Evolutionary conservation across 2,113 vertebrate species (phyloP).

Genomic region (Chlorocebus sabaeus): DNA sequence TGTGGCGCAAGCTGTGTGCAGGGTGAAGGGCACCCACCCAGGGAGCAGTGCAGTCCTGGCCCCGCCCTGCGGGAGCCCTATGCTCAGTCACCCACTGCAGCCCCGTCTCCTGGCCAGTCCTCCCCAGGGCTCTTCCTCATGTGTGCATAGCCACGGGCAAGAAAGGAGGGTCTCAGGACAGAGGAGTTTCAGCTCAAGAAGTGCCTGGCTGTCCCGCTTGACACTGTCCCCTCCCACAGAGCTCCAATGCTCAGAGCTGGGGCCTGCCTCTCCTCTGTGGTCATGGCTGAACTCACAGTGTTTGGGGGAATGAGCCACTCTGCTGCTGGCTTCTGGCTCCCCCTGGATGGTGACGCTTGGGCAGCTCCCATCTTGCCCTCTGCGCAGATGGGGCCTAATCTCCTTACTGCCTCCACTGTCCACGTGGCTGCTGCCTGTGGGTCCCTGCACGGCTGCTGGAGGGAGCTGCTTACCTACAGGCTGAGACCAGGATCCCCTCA

Average conservation of each 20-base stretch:
- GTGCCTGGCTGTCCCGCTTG: background rate
- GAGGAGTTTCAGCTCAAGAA: background rate
- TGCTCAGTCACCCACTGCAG: background rate
- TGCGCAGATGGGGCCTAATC: background rate
- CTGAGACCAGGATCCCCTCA: background rate
- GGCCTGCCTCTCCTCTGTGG: background rate
- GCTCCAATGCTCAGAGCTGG: background rate
- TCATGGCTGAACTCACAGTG: background rate
- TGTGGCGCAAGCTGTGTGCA: accelerated
- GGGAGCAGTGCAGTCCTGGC: no score
- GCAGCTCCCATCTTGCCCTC: background rate
- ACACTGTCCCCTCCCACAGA: background rate
- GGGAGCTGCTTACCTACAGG: background rate
- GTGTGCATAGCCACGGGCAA: background rate
- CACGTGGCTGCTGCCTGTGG: background rate
- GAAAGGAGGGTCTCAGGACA: background rate
- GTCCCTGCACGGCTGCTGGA: no score
- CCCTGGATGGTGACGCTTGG: no score
- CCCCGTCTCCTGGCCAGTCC: background rate
- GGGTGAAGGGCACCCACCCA: background rate
- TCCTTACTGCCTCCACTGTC: background rate
- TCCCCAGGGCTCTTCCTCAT: background rate
- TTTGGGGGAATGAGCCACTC: background rate
- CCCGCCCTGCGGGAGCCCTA: no score
- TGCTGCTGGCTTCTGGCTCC: background rate